These are phyloP conservation scores for Vulpes ferrilata DNA, from an alignment of 2,113 vertebrate species.

Conservation along the genomic window DNA sequence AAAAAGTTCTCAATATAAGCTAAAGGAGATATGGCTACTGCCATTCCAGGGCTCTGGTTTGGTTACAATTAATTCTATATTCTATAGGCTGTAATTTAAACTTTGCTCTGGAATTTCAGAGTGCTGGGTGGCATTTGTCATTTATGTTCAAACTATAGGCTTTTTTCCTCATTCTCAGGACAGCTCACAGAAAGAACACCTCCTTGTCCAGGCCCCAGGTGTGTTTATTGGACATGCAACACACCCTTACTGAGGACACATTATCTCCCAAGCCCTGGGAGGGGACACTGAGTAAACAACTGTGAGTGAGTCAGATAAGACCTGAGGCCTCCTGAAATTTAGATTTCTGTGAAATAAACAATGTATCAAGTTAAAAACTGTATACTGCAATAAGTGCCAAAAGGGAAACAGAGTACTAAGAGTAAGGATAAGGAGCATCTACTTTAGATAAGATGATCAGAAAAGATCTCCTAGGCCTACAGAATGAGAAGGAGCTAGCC, in stretches of 20 bases:
- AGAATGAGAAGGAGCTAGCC: neutral
- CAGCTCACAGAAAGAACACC: neutral
- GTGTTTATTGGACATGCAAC: neutral
- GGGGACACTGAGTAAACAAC: neutral
- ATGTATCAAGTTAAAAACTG: neutral
- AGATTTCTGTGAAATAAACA: neutral
- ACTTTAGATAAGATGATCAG: neutral
- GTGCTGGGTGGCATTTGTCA: neutral
- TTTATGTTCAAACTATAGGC: neutral
- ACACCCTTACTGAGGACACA: neutral
- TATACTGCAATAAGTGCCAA: neutral
- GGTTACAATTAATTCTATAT: neutral
- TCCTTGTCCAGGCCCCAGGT: neutral
- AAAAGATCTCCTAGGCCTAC: neutral
- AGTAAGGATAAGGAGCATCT: neutral
- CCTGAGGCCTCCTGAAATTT: neutral
- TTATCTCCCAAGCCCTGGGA: neutral
- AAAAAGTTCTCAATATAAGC: slow-evolving; percentile 13
- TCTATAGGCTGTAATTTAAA: neutral
- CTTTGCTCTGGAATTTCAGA: neutral
- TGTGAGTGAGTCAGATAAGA: neutral
- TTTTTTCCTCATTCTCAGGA: neutral
- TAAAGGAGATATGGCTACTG: neutral
- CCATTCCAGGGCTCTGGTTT: neutral
- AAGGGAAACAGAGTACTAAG: slow-evolving; percentile 3